Base-by-base conservation (phyloP, 2,888 invertebrate species). In the Amphipyra tragopoginis region DNA sequence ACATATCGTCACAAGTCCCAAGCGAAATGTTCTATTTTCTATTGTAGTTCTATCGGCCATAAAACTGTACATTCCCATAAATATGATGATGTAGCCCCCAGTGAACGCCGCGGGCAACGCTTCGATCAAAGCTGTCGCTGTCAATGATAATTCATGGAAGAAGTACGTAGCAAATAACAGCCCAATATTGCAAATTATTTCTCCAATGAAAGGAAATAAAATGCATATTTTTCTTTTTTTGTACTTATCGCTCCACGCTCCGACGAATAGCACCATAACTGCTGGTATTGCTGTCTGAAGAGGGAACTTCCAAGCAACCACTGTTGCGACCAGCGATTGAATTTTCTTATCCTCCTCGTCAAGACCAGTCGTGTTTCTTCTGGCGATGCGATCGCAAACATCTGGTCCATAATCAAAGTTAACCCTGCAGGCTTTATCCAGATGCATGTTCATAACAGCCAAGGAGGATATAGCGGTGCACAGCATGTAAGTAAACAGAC, bases 401-500 rank as follows among this genome's bases (percentile, higher is more conserved):
- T 95, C 93, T 45, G 95, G 93, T 52, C 94, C 91, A 44, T 92
- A 95, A 42, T 90, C 82, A 49, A 93, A 91, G 75, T 96, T 95
- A 0, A 95, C 95, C 74, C 95, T 89, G 82, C 96, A 96, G 3
- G 95, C 93, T 79, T 96, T 96, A 82, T 96, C 96, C 74, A 95
- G 91, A 77, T 96, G 95, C 89, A 96, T 92, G 65, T 95, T 95
- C 68, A 93, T 91, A 9, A 96, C 92, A 0, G 96, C 95, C 29
- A 96, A 84, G 42, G 96, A 96, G 0, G 97, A 97, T 26, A 96
- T 85, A 1, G 96, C 95, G 47, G 95, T 96, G 65, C 96, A 96
- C 85, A 96, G 90, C 83, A 96, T 96, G 83, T 96, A 97, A 69
- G 95, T 92, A 67, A 96, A 96, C 69, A 97, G 85, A 77, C 97